phyloP scores from a whole-genome alignment of 1,140 invertebrate genomes.

The Drosophila guanche region DNA sequence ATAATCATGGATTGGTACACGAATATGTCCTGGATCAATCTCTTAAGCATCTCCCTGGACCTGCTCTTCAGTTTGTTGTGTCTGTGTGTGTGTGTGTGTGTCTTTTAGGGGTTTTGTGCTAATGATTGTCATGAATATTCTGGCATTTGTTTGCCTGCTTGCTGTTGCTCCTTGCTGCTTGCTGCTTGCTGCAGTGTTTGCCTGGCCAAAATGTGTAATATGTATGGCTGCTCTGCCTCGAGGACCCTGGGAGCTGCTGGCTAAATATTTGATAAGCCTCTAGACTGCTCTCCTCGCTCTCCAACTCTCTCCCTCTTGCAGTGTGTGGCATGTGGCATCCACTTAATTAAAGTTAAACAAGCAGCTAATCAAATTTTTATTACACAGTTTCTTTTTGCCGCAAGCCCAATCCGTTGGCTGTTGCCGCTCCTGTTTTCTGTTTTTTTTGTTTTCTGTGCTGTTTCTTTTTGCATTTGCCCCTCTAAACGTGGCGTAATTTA shows the following conservation, averaged over 20 bases:
- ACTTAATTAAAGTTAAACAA: conserved; percentile 82
- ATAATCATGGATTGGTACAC: too few relatives aligned
- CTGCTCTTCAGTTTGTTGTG: too few relatives aligned
- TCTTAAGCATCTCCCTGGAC: too few relatives aligned
- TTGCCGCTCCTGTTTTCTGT: background rate
- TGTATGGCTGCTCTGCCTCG: conserved; percentile 9
- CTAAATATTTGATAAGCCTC: conserved; percentile 75
- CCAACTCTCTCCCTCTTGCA: conserved; percentile 18
- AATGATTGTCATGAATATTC: conserved; percentile 79
- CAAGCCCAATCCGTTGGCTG: conserved; percentile 12
- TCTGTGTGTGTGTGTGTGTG: background rate
- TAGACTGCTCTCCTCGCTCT: background rate
- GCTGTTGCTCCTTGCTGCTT: background rate
- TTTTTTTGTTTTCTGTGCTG: too few relatives aligned
- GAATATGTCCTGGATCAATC: too few relatives aligned
- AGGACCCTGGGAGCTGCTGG: background rate
- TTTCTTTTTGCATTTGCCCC: background rate
- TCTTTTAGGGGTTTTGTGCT: conserved; percentile 24
- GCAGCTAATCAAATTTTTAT: conserved; percentile 81
- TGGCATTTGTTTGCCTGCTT: conserved; percentile 65
- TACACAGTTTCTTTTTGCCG: conserved; percentile 59
- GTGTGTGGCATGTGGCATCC: conserved; percentile 47
- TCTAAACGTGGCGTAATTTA: conserved; percentile 70
- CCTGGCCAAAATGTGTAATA: conserved; percentile 63
- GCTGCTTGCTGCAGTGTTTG: conserved; percentile 27